These are phyloP conservation scores for Lacerta viridis DNA, from an alignment of 2,797 vertebrate species.

Conservation along the genomic window DNA sequence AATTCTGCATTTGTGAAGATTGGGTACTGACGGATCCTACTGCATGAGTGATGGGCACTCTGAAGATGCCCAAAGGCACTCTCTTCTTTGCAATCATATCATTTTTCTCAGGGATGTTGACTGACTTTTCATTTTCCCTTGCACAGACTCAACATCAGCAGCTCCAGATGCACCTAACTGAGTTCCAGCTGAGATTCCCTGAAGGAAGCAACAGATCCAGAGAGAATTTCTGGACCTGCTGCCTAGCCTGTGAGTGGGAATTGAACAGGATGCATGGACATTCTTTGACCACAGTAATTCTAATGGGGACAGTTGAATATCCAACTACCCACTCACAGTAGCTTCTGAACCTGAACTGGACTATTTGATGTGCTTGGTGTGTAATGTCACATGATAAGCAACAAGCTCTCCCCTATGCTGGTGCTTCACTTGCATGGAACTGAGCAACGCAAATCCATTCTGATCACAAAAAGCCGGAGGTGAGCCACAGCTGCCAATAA, in stretches of 20 bases:
- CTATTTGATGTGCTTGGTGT: slow-evolving; percentile 77
- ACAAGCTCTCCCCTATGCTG: slow-evolving; percentile 77
- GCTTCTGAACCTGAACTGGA: slow-evolving; percentile 73
- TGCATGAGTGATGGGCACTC: not conserved
- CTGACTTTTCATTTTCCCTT: not conserved
- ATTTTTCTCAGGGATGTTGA: not conserved
- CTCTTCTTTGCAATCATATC: not conserved
- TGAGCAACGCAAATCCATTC: slow-evolving; percentile 81
- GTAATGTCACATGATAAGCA: slow-evolving; percentile 78
- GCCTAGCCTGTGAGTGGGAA: not conserved
- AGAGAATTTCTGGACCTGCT: no score
- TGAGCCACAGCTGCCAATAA: slow-evolving; percentile 49
- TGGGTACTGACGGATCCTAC: not conserved
- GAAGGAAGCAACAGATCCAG: not conserved
- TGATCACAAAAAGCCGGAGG: slow-evolving; percentile 70
- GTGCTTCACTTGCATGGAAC: slow-evolving; percentile 77
- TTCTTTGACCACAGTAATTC: not conserved
- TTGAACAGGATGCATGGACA: no score
- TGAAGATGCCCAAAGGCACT: not conserved
- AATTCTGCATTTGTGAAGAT: not conserved
- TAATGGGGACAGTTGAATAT: slow-evolving; percentile 62
- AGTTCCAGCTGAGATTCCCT: not conserved
- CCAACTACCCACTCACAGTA: slow-evolving; percentile 68
- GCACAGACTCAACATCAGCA: not conserved
- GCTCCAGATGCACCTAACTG: not conserved